phyloP scores from a whole-genome alignment of 2,888 invertebrate species.

The Ennomos quercinarius region DNA sequence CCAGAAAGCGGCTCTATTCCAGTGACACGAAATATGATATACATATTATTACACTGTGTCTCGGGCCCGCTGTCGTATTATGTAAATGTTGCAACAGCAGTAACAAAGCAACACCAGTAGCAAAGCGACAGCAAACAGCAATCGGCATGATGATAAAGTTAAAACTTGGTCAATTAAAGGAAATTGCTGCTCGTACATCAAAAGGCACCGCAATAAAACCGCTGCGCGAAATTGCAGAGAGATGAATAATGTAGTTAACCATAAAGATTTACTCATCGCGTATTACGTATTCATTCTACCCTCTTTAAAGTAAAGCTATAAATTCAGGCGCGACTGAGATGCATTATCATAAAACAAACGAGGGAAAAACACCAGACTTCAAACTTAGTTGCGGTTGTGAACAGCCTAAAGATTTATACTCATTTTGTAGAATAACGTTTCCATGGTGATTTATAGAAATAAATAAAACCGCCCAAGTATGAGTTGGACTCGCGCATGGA shows the following conservation, averaged over 20 bases:
- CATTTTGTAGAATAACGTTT: too few species aligned
- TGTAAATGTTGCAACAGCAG: too few species aligned
- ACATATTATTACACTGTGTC: too few species aligned
- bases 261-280: constrained; percentile 32
- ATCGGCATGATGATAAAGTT: too few species aligned
- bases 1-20: constrained; percentile 14
- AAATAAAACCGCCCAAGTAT: too few species aligned
- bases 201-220: constrained; percentile 14
- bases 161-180: not conserved
- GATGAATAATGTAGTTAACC: constrained; percentile 35
- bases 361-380: constrained; percentile 25
- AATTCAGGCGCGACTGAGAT: constrained; percentile 26
- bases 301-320: constrained; percentile 37
- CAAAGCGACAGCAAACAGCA: too few species aligned
- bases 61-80: too few species aligned
- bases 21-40: constrained; percentile 5
- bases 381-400: constrained; percentile 10
- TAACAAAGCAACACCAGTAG: too few species aligned
- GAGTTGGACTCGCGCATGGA: too few species aligned
- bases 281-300: constrained; percentile 35
- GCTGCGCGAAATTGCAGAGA: constrained; percentile 30
- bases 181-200: constrained; percentile 4
- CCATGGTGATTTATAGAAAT: too few species aligned
- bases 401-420: not conserved
- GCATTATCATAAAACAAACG: constrained; percentile 38